Conservation (phyloP, 2,113 vertebrate species). For the Aspiorhynchus laticeps region DNA sequence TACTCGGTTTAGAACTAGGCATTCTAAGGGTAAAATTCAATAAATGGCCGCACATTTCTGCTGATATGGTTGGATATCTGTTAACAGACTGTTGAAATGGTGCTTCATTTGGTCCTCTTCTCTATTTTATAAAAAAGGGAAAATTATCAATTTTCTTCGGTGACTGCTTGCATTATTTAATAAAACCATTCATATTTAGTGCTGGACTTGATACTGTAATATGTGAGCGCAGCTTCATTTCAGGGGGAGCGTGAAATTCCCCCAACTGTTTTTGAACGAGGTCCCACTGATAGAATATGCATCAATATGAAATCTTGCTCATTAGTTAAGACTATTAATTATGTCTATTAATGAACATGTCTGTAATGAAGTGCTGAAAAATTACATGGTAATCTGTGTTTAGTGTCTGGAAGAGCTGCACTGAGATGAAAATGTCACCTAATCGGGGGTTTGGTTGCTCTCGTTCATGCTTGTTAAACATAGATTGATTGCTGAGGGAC, state of each 20-base stretch:
- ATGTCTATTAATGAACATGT: slow-evolving; percentile 16
- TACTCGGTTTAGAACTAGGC: neutral
- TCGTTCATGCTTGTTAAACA: slow-evolving; percentile 34
- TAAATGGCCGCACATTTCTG: neutral
- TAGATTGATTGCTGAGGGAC: slow-evolving; percentile 32
- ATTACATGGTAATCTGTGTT: neutral
- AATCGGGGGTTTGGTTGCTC: slow-evolving; percentile 20
- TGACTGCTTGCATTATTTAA: neutral
- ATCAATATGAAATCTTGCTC: slow-evolving; percentile 31
- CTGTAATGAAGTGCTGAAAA: slow-evolving; percentile 3
- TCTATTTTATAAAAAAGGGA: neutral
- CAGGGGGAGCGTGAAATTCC: neutral
- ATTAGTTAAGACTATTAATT: slow-evolving; percentile 30
- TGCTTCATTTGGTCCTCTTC: neutral
- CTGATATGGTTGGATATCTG: neutral
- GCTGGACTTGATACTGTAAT: neutral
- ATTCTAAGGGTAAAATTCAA: neutral
- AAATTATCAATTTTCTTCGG: neutral
- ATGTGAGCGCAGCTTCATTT: slow-evolving; percentile 12
- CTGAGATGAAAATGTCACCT: slow-evolving; percentile 9
- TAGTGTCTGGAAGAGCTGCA: slow-evolving; percentile 5
- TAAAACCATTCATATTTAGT: neutral
- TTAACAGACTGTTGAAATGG: neutral
- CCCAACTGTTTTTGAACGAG: neutral
- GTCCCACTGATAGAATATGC: slow-evolving; percentile 5